Evolutionary conservation across 2,888 invertebrate genomes (phyloP), one percentile per base, ranked within the genome.

Genomic region (Clepsis dumicolana): DNA sequence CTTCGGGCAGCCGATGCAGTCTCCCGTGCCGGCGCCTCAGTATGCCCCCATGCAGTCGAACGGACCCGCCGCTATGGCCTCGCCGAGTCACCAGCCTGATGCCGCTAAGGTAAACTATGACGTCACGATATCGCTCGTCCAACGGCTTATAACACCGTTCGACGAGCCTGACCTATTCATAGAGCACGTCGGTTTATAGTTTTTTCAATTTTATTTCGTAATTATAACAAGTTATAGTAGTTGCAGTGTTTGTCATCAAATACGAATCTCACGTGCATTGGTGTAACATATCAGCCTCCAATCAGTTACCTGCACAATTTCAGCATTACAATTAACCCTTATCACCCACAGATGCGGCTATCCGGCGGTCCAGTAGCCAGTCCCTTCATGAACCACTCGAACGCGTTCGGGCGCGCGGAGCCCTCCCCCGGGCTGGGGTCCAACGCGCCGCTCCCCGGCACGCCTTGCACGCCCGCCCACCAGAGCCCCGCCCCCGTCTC

Each of bases 1-100:
- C 18, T 97, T 96, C 84, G 95, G 94, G 0, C 94, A 94, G 78
- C 94, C 94, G 67, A 94, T 95, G 88, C 94, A 95, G 80, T 95
- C 95, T 32, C 95, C 95, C 65, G 94, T 94, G 76, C 94, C 94
- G 41, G 78, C 84, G 14, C 83, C 76, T 72, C 91, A 93, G 83
- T 94, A 93, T 88, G 91, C 86, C 77, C 94, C 94, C 66, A 94
- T 95, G 87, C 94, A 32, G 32, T 0, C 56, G 14, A 35, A 32
- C 35, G 56, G 32, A 21, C 56, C 56, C 95, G 81, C 94, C 95
- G 29, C 95, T 95, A 65, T 94, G 94, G 76, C 94, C 94, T 44
- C 84, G 14, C 83, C 76, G 67, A 82, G 83, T 2, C 94, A 94
- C 68, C 94, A 94, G 73, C 94, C 94, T 72, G 88, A 95, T 94